These are phyloP conservation scores for Xestia c-nigrum DNA, from an alignment of 2,888 invertebrate species.

Conservation along the genomic window DNA sequence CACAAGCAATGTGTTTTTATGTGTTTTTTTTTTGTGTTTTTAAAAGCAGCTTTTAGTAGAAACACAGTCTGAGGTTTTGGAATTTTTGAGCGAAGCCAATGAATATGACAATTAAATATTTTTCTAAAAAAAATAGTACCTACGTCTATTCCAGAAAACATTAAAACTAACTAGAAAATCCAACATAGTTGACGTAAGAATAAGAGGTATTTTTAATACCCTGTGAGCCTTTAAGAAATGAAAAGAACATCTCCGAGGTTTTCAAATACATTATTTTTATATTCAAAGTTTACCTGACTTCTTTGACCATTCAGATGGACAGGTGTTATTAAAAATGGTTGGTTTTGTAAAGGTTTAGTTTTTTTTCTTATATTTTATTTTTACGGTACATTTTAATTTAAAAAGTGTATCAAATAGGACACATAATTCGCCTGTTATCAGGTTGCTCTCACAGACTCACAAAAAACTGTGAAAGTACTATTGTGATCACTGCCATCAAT, in stretches of 20 bases:
- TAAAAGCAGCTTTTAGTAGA: background rate
- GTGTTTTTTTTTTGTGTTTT: background rate
- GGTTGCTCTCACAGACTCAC: no score
- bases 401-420: no score
- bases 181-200: background rate
- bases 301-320: background rate
- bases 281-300: background rate
- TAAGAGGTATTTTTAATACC: slow-evolving; percentile 1
- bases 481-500: no score
- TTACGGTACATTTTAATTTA: no score
- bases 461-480: no score
- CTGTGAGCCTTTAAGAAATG: background rate
- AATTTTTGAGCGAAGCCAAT: background rate
- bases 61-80: background rate
- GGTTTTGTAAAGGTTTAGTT: background rate
- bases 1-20: background rate
- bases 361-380: no score
- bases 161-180: background rate
- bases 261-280: slow-evolving; percentile 10
- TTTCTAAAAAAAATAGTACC: background rate
- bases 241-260: slow-evolving; percentile 19
- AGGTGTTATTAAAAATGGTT: background rate
- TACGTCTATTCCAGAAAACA: background rate
- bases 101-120: background rate
- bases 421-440: no score